These are phyloP conservation scores for Alethe diademata DNA, from an alignment of 2,113 vertebrate species.

Conservation along the genomic window DNA sequence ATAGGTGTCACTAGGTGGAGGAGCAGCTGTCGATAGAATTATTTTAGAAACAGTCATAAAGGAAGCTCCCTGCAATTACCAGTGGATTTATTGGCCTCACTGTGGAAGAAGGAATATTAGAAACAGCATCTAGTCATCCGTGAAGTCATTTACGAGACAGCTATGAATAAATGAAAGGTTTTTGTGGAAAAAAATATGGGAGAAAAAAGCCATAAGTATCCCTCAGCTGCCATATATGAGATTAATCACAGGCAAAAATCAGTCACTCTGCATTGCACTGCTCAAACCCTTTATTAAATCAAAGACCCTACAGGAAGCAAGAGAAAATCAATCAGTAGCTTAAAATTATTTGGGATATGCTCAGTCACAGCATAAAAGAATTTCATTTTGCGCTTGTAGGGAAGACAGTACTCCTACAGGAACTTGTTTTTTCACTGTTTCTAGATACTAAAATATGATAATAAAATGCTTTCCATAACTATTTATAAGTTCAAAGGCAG, in stretches of 20 bases:
- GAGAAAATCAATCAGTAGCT: conserved; percentile 12
- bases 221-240: neutral
- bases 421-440: neutral
- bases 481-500: neutral
- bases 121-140: neutral
- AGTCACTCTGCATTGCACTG: neutral
- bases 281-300: neutral
- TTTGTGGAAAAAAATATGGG: neutral
- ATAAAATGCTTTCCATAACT: neutral
- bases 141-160: neutral
- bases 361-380: neutral
- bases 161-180: neutral
- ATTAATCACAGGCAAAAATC: conserved; percentile 11
- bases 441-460: neutral
- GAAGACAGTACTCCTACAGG: neutral
- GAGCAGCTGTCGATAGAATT: neutral
- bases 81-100: neutral
- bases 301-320: neutral
- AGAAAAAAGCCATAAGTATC: neutral
- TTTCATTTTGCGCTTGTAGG: neutral
- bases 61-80: neutral
- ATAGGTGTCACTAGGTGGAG: neutral
- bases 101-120: neutral
- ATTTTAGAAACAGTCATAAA: neutral
- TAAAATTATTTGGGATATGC: neutral